Evolutionary conservation across 1,140 invertebrate species (phyloP).

Genomic region (Zaprionus davidi): DNA sequence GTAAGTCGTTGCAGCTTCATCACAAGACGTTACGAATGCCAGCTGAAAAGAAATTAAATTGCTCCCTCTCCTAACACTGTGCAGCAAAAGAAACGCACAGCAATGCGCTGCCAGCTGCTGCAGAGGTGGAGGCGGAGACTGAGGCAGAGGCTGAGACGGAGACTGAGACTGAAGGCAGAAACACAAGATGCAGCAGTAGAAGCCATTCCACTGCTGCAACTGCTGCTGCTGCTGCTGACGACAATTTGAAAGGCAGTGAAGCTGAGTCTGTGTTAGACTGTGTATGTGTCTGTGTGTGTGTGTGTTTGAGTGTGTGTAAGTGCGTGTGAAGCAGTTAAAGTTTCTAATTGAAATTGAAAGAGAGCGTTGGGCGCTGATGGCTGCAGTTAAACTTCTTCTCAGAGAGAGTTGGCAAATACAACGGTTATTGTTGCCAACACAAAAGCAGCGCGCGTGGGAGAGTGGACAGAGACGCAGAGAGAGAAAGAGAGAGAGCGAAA

Average conservation of each 20-base stretch:
- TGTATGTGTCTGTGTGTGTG: conserved; percentile 7
- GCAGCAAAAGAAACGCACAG: conserved; percentile 37
- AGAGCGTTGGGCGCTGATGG: conserved; percentile 42
- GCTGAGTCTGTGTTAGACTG: background rate
- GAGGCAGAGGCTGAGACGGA: background rate
- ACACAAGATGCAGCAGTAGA: conserved; percentile 7
- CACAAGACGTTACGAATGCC: conserved; percentile 70
- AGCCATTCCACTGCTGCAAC: conserved; percentile 29
- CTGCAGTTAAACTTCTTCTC: conserved; percentile 40
- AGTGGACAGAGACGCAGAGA: too few species aligned
- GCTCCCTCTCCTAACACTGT: conserved; percentile 36
- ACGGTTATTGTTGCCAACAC: background rate
- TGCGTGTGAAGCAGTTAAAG: conserved; percentile 58
- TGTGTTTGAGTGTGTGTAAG: conserved; percentile 4
- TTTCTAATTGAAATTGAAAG: conserved; percentile 81
- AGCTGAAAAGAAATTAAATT: conserved; percentile 76
- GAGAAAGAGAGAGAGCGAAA: too few species aligned
- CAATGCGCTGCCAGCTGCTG: conserved; percentile 32
- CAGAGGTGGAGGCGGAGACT: background rate
- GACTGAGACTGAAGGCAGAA: background rate
- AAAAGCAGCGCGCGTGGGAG: background rate
- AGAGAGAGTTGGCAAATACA: conserved; percentile 2
- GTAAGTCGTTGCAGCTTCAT: conserved; percentile 55
- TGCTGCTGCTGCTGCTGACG: conserved; percentile 48
- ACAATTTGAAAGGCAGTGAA: conserved; percentile 51